A percentile compares a stretch with the other conserved stretches of the same genome.
Evolutionary conservation across 2,797 vertebrate species (phyloP).

Genomic region (Brachymystax lenok): DNA sequence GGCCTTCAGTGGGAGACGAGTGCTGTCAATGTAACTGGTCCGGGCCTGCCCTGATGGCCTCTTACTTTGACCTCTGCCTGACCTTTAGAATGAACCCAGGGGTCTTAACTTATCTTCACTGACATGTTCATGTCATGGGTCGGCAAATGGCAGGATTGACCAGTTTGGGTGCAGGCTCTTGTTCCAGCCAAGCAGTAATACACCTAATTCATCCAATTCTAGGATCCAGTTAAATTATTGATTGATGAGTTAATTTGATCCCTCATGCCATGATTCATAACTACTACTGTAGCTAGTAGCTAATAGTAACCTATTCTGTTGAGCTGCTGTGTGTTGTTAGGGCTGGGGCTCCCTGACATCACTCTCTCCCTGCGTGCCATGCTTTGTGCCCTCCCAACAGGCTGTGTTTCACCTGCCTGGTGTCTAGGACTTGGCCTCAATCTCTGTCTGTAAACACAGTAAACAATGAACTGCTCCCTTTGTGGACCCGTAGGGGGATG

Average conservation of each 20-base stretch:
- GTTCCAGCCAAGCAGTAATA: neutral
- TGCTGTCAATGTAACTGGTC: neutral
- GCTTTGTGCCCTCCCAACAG: neutral
- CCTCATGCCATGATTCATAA: no score
- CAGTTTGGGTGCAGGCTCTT: neutral
- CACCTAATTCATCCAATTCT: neutral
- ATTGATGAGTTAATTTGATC: neutral
- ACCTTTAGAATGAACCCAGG: neutral
- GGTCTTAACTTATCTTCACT: neutral
- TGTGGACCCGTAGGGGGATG: conserved; percentile 26
- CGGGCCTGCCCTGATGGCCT: neutral
- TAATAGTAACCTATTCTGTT: neutral
- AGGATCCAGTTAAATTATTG: neutral
- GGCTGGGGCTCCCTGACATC: no score
- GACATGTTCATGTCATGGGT: neutral
- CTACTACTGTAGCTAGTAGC: neutral
- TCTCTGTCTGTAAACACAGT: conserved; percentile 36
- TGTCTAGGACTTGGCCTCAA: conserved; percentile 13
- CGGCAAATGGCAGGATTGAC: no score
- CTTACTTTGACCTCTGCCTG: neutral
- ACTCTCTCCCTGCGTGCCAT: neutral
- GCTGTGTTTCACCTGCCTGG: conserved; percentile 6
- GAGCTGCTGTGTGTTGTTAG: neutral
- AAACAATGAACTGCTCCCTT: conserved; percentile 40
- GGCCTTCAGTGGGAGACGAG: neutral